Evolutionary conservation across 1,140 invertebrate species (phyloP), one percentile per base, ranked within the genome.

Genomic region (Bathynomus jamesi): DNA sequence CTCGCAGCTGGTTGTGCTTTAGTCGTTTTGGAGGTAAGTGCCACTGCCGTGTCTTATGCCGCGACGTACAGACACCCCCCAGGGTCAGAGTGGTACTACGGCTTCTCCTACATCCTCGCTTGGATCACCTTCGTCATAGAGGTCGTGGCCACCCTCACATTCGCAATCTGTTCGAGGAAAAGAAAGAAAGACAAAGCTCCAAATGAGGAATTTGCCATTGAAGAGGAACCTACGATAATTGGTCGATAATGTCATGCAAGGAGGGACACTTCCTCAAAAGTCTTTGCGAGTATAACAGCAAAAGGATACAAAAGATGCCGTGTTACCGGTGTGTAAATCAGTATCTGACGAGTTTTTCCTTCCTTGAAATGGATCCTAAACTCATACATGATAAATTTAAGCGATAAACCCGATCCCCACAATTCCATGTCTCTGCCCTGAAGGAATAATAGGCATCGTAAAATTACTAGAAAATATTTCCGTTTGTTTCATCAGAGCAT

Each of bases 171-270:
- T 78, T 94, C 91, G 0, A 87, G 89, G 65, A 94, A 94, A 75
- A 87, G 90, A 79, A 94, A 94, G 83, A 88, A 91, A 10, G 87
- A 90, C 73, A 90, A 91, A 78, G 90, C 90, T 7, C 87, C 88
- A 0, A 89, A 86, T 25, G 91, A 92, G 76, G 89, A 91, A 78
- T 82, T 91, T 24, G 90, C 89, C 0, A 88, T 91, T 86, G 90
- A 91, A 25, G 91, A 94, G 78, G 91, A 93, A 79, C 90, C 91
- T 0, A 90, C 90, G 21, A 90, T 90, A 73, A 90, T 93, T 75
- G 90, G 91, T 75, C 88, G 91, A 85, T 91, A 84, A 89, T n/a
- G 21, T 2, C 3, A 10, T 3, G 64, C 64, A 21, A 29, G 11
- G 61, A 8, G 21, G 24, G 61, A n/a, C 11, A 13, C 46, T 53